Conservation (phyloP, 2,888 invertebrate species). For the Bunonema sp. region DNA sequence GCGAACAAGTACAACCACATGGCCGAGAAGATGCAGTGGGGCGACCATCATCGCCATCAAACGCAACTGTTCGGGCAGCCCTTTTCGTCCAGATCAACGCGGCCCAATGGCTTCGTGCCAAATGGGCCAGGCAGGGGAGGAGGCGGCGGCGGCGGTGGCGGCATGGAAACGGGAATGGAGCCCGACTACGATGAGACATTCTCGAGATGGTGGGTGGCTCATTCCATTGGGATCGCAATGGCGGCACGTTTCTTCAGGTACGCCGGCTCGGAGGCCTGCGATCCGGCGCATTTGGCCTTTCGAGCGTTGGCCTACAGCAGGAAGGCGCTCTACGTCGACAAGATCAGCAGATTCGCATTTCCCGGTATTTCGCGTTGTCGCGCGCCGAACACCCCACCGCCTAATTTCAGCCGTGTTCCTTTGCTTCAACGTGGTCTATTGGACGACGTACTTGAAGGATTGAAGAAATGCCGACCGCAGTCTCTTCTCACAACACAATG, state of each 20-base stretch:
- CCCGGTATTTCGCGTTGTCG: constrained; percentile 15
- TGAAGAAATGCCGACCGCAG: no score
- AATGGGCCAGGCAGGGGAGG: no score
- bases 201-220: no score
- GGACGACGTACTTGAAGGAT: constrained; percentile 27
- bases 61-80: no score
- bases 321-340: constrained; percentile 24
- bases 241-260: constrained; percentile 10
- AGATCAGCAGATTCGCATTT: constrained; percentile 21
- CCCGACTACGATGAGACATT: no score
- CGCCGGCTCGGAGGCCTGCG: neutral
- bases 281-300: constrained; percentile 5
- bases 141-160: no score
- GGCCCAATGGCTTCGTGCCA: no score
- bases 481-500: no score
- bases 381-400: neutral
- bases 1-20: constrained; percentile 33
- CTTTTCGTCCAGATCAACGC: no score
- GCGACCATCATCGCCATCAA: no score
- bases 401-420: constrained; percentile 19
- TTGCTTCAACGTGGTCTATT: constrained; percentile 27
- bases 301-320: constrained; percentile 16
- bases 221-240: no score
- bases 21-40: constrained; percentile 27
- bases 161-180: no score